Evolutionary conservation across 2,888 invertebrate genomes (phyloP).

Genomic region (Fragum fragum): DNA sequence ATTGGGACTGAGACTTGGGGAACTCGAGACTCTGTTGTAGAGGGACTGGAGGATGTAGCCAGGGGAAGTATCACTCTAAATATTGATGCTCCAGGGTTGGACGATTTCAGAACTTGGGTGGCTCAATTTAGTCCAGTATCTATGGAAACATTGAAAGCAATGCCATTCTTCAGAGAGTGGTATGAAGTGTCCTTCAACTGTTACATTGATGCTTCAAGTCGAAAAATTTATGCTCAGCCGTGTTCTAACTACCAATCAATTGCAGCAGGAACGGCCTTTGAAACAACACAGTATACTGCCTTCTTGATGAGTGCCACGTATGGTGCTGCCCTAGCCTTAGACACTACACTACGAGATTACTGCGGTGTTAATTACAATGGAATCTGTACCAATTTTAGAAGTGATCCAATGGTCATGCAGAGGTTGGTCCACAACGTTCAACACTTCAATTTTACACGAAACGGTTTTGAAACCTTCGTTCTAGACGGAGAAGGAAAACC

Average conservation of each 20-base stretch:
- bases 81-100: conserved; percentile 49
- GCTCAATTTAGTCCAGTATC: conserved; percentile 51
- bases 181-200: conserved; percentile 79
- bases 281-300: conserved; percentile 60
- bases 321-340: conserved; percentile 82
- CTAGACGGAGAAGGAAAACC: conserved; percentile 71
- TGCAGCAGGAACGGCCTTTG: conserved; percentile 57
- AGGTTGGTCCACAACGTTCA: conserved; percentile 63
- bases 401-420: conserved; percentile 37
- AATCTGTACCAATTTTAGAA: conserved; percentile 71
- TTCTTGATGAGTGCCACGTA: conserved; percentile 82
- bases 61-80: conserved; percentile 74
- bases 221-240: conserved; percentile 63
- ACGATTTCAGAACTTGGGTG: conserved; percentile 71
- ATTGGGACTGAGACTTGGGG: conserved; percentile 78
- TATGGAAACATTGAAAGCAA: conserved; percentile 42
- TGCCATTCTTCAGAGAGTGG: conserved; percentile 77
- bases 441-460: conserved; percentile 46
- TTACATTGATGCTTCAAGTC: conserved; percentile 72
- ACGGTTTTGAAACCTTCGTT: conserved; percentile 62
- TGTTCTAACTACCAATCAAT: conserved; percentile 59
- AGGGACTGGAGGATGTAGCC: conserved; percentile 69
- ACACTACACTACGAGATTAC: conserved; percentile 78
- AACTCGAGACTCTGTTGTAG: conserved; percentile 38
- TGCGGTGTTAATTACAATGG: conserved; percentile 74